Percentiles rank a stretch among this genome's conserved stretches.
phyloP scores from a whole-genome alignment of 2,888 invertebrate genomes.

The Hesperia comma region DNA sequence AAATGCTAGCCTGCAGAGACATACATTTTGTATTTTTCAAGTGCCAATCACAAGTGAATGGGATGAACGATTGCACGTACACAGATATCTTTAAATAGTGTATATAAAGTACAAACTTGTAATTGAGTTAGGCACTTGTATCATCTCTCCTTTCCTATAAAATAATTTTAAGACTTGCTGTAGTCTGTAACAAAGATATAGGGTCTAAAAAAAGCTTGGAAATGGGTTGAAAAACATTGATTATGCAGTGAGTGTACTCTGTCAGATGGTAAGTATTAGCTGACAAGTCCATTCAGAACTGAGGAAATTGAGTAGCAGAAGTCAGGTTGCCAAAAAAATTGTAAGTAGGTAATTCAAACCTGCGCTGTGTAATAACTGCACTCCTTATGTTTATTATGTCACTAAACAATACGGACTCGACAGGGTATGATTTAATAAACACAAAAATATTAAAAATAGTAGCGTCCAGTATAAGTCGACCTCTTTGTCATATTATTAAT shows the following conservation, averaged over 20 bases:
- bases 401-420: no score
- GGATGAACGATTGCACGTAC: background rate
- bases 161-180: background rate
- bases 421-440: no score
- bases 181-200: conserved; percentile 2
- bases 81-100: background rate
- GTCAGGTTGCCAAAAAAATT: no score
- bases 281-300: background rate
- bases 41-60: background rate
- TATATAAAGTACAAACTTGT: conserved; percentile 4
- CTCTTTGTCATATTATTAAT: no score
- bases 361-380: no score
- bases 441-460: no score
- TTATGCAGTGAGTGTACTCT: no score
- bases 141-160: background rate
- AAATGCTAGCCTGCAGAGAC: no score
- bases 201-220: background rate
- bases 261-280: background rate
- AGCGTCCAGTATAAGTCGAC: no score
- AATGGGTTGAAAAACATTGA: background rate
- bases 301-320: background rate
- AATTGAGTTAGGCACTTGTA: background rate
- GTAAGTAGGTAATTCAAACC: no score
- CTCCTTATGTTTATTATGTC: no score
- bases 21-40: background rate